Evolutionary conservation across 1,140 invertebrate species (phyloP), one percentile per base, ranked within the genome.

Genomic region (Marisa cornuarietis): DNA sequence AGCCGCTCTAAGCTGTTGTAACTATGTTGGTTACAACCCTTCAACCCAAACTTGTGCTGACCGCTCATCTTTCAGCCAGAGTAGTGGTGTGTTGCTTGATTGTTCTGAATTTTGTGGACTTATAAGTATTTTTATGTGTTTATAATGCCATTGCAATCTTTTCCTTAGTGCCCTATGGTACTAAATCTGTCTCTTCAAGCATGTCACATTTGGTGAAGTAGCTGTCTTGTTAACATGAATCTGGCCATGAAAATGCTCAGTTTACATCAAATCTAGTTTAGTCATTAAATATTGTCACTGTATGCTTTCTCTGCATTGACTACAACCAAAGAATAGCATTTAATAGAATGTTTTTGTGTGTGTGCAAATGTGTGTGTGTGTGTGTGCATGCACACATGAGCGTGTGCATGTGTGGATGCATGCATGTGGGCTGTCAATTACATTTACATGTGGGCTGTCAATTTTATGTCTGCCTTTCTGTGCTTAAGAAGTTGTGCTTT

Each of bases 1-100:
- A 14, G 84, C 82, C 31, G 82, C 83, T 20, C 84, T 90, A 22
- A 81, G 81, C 24, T 91, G 90, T 81, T 91, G 90, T 82, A 89
- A 90, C 71, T 82, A 81, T 80, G 79, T 82, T 8, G 88, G 88
- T 14, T 91, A 87, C 78, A 88, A 90, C 77, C 83, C 84, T 22
- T 61, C 71, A 16, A 84, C 83, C 5, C 87, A 91, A 77, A 83
- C 86, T 10, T 91, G 90, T 86, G 88, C 90, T 58, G 89, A 90
- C 76, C 77, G 79, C 16, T 88, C 88, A 2, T 58, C 54, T 58
- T 11, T 58, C 16, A 72, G 80, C 71, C 78, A 79, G 61, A 75
- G 83, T n/a, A 71, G 75, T 80, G 88, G 88, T 89, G 76, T 58
- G 81, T 81, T 22, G 49, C 66, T 73, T 76, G 54, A 16, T 42